These are phyloP conservation scores for Myiagra hebetior DNA, from an alignment of 2,113 vertebrate genomes.

Conservation along the genomic window DNA sequence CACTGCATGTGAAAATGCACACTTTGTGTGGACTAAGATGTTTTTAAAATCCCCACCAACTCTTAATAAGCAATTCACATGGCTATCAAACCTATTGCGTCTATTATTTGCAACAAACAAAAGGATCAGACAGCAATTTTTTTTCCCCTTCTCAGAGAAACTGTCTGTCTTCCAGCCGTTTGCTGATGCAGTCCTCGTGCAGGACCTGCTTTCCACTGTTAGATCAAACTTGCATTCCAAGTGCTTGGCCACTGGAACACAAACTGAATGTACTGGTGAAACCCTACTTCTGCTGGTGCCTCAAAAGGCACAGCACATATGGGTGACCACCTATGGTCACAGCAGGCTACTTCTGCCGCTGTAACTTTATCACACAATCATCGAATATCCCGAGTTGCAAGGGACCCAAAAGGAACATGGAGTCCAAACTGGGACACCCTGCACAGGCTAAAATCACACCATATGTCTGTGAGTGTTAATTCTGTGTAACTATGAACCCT, in stretches of 20 bases:
- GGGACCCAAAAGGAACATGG: not conserved
- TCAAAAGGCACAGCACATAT: not conserved
- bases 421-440: no score
- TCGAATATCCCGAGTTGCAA: not conserved
- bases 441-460: not conserved
- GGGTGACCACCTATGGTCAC: not conserved
- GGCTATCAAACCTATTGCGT: not conserved
- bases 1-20: rapidly evolving
- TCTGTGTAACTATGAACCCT: not conserved
- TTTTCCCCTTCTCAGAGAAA: not conserved
- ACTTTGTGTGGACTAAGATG: not conserved
- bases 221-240: not conserved
- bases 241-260: not conserved
- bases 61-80: not conserved
- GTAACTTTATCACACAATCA: not conserved
- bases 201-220: not conserved
- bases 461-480: not conserved
- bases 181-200: not conserved
- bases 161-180: not conserved
- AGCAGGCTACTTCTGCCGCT: not conserved
- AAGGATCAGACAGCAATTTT: not conserved
- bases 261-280: not conserved
- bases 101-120: not conserved
- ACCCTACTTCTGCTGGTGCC: not conserved
- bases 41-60: not conserved